Conservation (phyloP, 2,888 invertebrate species). For the Gastrophysa polygoni region DNA sequence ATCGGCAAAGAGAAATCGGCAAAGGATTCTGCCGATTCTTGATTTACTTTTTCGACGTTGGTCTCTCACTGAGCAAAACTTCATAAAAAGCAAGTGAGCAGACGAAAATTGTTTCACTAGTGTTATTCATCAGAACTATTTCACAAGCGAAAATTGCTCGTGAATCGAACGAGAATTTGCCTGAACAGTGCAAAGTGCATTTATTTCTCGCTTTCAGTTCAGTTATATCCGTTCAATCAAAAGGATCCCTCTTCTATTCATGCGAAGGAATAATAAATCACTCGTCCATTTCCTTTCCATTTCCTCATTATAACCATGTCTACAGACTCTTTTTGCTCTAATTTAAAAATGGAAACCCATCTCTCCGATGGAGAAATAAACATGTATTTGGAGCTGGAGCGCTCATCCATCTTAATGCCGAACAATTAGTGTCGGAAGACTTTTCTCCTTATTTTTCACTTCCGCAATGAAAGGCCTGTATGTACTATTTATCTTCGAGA, state of each 20-base stretch:
- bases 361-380: slow-evolving; percentile 19
- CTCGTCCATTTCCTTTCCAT: slow-evolving; percentile 9
- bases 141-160: not conserved
- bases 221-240: slow-evolving; percentile 2
- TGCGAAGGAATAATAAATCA: slow-evolving; percentile 23
- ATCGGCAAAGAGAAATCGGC: too few relatives aligned
- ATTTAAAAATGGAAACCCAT: slow-evolving; percentile 19
- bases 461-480: slow-evolving; percentile 50
- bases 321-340: slow-evolving; percentile 2
- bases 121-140: too few relatives aligned
- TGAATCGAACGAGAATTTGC: not conserved
- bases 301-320: slow-evolving; percentile 17
- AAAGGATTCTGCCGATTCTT: too few relatives aligned
- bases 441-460: slow-evolving; percentile 53
- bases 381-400: slow-evolving; percentile 36
- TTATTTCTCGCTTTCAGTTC: not conserved
- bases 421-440: slow-evolving; percentile 53
- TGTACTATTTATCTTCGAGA: slow-evolving; percentile 52
- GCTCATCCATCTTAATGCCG: slow-evolving; percentile 51
- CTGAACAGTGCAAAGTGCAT: not conserved
- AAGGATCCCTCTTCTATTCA: slow-evolving; percentile 14
- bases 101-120: too few relatives aligned
- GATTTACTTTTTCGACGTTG: too few relatives aligned
- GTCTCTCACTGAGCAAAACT: too few relatives aligned
- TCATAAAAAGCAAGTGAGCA: too few relatives aligned